A percentile compares a stretch with the other conserved stretches of the same genome.
phyloP scores from a whole-genome alignment of 2,888 invertebrate species.

The Tuta absoluta region DNA sequence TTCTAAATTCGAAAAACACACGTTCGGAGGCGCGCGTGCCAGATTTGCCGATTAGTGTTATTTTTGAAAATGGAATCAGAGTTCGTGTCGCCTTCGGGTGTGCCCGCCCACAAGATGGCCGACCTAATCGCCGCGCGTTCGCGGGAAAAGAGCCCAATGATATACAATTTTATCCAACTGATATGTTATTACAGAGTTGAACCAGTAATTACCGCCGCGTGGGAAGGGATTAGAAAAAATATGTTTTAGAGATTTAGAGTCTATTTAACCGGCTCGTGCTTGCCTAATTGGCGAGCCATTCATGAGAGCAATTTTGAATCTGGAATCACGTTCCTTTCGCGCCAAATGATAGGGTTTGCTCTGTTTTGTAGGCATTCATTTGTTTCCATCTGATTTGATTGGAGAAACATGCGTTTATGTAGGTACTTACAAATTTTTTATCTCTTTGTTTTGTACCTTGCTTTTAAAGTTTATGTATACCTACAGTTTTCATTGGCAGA shows the following conservation, averaged over 20 bases:
- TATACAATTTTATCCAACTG: slow-evolving; percentile 80
- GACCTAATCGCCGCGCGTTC: slow-evolving; percentile 76
- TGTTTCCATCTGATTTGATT: slow-evolving; percentile 10
- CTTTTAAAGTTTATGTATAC: background rate
- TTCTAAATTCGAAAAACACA: slow-evolving; percentile 79
- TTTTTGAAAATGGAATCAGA: slow-evolving; percentile 78
- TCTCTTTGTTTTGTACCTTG: background rate
- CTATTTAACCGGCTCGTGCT: slow-evolving; percentile 71
- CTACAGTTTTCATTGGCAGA: background rate
- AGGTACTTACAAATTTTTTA: background rate
- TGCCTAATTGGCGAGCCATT: slow-evolving; percentile 70
- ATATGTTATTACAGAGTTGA: slow-evolving; percentile 77
- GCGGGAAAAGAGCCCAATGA: slow-evolving; percentile 75
- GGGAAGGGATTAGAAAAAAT: slow-evolving; percentile 80
- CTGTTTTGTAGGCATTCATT: slow-evolving; percentile 18
- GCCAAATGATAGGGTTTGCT: slow-evolving; percentile 23
- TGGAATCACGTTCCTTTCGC: slow-evolving; percentile 50
- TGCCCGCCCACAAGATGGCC: slow-evolving; percentile 79
- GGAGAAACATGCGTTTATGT: slow-evolving; percentile 19
- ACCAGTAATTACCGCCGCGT: slow-evolving; percentile 77
- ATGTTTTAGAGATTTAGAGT: slow-evolving; percentile 48
- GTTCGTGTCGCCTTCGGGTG: slow-evolving; percentile 78
- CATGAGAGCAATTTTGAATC: slow-evolving; percentile 56
- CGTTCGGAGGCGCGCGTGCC: slow-evolving; percentile 76
- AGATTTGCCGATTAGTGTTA: slow-evolving; percentile 79